Conservation (phyloP, 1,140 invertebrate genomes). For the Meteorus sp. region DNA sequence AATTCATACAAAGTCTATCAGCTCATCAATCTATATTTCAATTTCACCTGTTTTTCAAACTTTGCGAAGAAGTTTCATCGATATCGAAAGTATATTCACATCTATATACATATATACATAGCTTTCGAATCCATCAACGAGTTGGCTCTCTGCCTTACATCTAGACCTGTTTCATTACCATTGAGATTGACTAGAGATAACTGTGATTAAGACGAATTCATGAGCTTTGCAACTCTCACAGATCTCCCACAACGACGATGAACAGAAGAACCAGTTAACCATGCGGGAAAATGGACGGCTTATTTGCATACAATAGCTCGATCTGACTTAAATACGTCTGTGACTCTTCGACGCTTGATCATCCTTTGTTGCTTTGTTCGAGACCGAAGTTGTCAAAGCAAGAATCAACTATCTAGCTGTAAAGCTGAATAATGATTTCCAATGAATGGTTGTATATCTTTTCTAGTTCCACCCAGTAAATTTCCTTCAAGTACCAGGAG, state of each 20-base stretch:
- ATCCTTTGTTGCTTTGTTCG: slow-evolving; percentile 1
- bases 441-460: too few relatives aligned
- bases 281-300: slow-evolving; percentile 45
- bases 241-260: slow-evolving; percentile 30
- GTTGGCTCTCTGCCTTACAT: slow-evolving; percentile 6
- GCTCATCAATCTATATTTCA: too few relatives aligned
- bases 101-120: too few relatives aligned
- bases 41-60: too few relatives aligned
- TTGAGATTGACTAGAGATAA: slow-evolving; percentile 60
- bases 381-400: too few relatives aligned
- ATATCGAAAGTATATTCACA: too few relatives aligned
- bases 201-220: slow-evolving; percentile 57
- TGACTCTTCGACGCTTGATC: slow-evolving; percentile 9
- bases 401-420: too few relatives aligned
- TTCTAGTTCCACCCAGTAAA: too few relatives aligned
- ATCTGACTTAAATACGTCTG: slow-evolving; percentile 38
- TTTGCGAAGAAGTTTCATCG: too few relatives aligned
- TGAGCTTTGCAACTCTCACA: slow-evolving; percentile 49
- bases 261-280: slow-evolving; percentile 33
- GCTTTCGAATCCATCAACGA: slow-evolving; percentile 8
- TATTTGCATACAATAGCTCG: slow-evolving; percentile 57
- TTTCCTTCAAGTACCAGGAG: too few relatives aligned
- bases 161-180: slow-evolving; percentile 53
- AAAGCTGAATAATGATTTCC: too few relatives aligned
- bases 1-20: too few relatives aligned